Percentiles rank a stretch among this genome's conserved stretches.
These are phyloP conservation scores for Sinhomidia bicolor DNA, from an alignment of 2,888 invertebrate species.

Conservation along the genomic window DNA sequence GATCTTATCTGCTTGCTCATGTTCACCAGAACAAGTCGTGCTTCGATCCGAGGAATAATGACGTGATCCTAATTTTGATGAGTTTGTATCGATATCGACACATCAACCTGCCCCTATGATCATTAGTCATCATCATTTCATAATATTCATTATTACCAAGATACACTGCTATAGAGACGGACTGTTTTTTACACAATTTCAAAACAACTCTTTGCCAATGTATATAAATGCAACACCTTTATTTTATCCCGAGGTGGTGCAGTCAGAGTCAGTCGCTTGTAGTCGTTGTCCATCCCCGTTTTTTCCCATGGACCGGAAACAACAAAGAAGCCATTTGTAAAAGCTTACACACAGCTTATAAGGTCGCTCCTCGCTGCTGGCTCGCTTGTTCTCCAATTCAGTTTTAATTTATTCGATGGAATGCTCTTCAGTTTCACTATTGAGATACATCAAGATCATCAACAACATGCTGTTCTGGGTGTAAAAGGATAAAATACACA, in stretches of 20 bases:
- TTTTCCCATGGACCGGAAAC: conserved; percentile 1
- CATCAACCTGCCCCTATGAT: neutral
- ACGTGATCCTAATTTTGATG: conserved; percentile 38
- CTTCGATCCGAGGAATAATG: neutral
- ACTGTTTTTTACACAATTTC: too few relatives aligned
- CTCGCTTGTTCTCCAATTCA: neutral
- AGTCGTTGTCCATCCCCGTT: neutral
- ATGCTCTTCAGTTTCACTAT: neutral
- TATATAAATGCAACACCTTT: conserved; percentile 41
- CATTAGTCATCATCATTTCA: neutral
- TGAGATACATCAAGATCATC: neutral
- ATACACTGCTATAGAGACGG: too few relatives aligned
- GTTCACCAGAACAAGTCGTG: conserved; percentile 4
- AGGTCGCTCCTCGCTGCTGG: neutral
- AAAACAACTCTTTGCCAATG: too few relatives aligned
- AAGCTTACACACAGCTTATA: too few relatives aligned
- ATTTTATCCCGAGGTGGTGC: neutral
- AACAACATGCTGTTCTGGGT: neutral
- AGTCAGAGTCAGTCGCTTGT: neutral
- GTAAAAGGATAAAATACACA: neutral
- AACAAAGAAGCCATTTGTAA: neutral
- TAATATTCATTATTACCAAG: neutral
- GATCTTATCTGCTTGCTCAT: conserved; percentile 4
- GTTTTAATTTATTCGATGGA: neutral
- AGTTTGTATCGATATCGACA: neutral